These are phyloP conservation scores for Cuniculus paca DNA, from an alignment of 2,797 vertebrate genomes.

Conservation along the genomic window DNA sequence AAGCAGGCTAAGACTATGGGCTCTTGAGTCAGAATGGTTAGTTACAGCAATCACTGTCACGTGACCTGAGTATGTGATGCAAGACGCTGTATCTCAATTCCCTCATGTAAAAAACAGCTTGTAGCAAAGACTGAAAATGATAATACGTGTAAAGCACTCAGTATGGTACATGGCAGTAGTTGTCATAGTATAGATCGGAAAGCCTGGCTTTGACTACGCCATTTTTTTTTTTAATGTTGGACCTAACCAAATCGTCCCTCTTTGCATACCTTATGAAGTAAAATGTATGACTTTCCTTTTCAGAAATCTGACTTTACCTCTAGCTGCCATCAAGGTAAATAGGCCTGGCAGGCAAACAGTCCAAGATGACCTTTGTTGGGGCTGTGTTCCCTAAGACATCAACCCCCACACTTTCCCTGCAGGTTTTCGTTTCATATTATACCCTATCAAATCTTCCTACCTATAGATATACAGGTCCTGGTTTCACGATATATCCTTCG, in stretches of 20 bases:
- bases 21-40: background rate
- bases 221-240: background rate
- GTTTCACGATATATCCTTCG: slow-evolving; percentile 44
- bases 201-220: background rate
- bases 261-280: slow-evolving; percentile 19
- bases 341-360: background rate
- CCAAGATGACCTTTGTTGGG: background rate
- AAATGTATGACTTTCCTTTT: slow-evolving; percentile 25
- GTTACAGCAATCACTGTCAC: background rate
- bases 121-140: slow-evolving; percentile 46
- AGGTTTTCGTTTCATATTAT: background rate
- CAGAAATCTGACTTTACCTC: slow-evolving; percentile 51
- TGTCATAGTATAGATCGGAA: background rate
- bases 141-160: background rate
- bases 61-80: background rate
- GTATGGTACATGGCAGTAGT: background rate
- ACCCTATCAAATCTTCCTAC: background rate
- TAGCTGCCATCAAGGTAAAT: background rate
- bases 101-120: slow-evolving; percentile 30
- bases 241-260: background rate
- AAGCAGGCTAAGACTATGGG: background rate
- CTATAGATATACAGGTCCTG: background rate
- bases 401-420: background rate
- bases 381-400: background rate
- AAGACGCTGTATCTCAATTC: background rate